Evolutionary conservation across 2,797 vertebrate genomes (phyloP).

Genomic region (Thamnophis elegans): DNA sequence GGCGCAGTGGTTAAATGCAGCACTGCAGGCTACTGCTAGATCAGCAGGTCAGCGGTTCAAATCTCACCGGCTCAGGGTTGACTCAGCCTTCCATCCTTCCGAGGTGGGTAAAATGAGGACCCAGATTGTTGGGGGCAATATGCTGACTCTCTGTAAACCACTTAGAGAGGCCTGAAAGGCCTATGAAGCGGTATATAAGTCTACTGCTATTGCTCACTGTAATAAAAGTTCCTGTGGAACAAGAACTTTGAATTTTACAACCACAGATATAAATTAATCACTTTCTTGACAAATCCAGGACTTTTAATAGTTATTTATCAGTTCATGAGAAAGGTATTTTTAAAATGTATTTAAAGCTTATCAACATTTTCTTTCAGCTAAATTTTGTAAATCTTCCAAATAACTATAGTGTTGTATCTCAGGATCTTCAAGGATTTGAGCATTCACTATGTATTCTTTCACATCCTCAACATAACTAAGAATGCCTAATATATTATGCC

Average conservation of each 20-base stretch:
- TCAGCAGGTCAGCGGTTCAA: too few relatives aligned
- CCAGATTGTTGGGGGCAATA: too few relatives aligned
- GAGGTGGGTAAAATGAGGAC: too few relatives aligned
- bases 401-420: background rate
- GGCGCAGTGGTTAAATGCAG: too few relatives aligned
- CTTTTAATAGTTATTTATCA: background rate
- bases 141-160: too few relatives aligned
- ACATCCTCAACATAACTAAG: background rate
- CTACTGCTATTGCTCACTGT: background rate
- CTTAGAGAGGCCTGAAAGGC: too few relatives aligned
- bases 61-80: too few relatives aligned
- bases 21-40: too few relatives aligned
- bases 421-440: background rate
- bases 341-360: background rate
- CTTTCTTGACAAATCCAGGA: background rate
- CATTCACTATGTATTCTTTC: background rate
- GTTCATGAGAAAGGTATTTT: background rate
- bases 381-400: background rate
- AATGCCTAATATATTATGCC: background rate
- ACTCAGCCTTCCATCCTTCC: too few relatives aligned
- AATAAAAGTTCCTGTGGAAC: background rate
- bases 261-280: background rate
- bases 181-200: too few relatives aligned
- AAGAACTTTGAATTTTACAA: background rate
- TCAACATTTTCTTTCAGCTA: background rate